Percentiles rank a stretch among this genome's conserved stretches.
These are phyloP conservation scores for Craterocephalus amniculus DNA, from an alignment of 2,797 vertebrate genomes.

Conservation along the genomic window DNA sequence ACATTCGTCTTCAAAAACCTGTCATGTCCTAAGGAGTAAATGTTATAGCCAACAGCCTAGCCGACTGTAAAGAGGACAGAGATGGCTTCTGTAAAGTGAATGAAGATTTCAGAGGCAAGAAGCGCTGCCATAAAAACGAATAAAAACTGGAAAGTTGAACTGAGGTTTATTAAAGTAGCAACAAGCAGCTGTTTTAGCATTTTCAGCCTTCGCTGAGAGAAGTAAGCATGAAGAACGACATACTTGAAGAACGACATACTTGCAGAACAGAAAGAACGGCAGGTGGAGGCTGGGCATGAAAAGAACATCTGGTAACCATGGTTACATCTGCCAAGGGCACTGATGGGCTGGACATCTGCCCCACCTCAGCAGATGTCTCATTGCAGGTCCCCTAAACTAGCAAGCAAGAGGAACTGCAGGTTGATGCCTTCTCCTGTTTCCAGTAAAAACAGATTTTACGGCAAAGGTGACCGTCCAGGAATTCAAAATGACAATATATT, in stretches of 20 bases:
- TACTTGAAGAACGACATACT: too few relatives aligned
- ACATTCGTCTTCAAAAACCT: conserved; percentile 56
- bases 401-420: conserved; percentile 19
- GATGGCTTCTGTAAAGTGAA: conserved; percentile 52
- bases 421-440: conserved; percentile 50
- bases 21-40: conserved; percentile 26
- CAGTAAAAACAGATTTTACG: conserved; percentile 64
- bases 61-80: conserved; percentile 39
- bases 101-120: conserved; percentile 51
- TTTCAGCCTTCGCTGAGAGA: conserved; percentile 43
- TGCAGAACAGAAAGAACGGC: conserved; percentile 33
- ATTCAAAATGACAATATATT: conserved; percentile 27
- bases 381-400: conserved; percentile 29
- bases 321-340: conserved; percentile 45
- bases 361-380: conserved; percentile 40
- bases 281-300: conserved; percentile 35
- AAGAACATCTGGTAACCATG: conserved; percentile 64
- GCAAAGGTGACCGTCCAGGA: conserved; percentile 65
- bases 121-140: conserved; percentile 55
- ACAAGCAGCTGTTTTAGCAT: conserved; percentile 57
- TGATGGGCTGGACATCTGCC: conserved; percentile 56
- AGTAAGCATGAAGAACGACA: conserved; percentile 47
- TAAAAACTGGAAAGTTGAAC: conserved; percentile 59
- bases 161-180: conserved; percentile 68
- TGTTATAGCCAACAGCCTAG: conserved; percentile 27